phyloP scores from a whole-genome alignment of 2,797 vertebrate species.

The Loris lydekkerianus region DNA sequence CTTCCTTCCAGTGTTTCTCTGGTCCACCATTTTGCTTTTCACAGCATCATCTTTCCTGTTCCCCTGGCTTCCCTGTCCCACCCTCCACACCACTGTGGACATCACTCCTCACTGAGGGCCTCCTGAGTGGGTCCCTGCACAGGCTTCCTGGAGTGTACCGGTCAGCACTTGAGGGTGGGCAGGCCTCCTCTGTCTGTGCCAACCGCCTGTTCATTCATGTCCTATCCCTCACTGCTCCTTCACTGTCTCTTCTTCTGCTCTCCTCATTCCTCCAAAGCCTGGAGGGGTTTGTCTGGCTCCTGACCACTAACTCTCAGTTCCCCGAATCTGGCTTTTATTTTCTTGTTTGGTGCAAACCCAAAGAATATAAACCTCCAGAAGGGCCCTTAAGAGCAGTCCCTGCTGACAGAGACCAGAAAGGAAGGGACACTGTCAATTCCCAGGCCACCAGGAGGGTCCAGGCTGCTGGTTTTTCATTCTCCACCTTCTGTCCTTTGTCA shows the following conservation, averaged over 20 bases:
- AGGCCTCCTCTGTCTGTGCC: rapidly evolving
- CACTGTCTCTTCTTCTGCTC: no score
- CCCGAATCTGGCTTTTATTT: neutral
- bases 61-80: rapidly evolving
- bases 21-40: neutral
- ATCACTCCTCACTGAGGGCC: no score
- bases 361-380: neutral
- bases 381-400: no score
- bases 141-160: rapidly evolving
- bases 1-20: no score
- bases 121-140: rapidly evolving
- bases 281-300: neutral
- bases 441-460: rapidly evolving
- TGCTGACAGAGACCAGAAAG: neutral
- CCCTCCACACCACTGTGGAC: rapidly evolving
- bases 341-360: neutral
- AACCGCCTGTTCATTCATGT: rapidly evolving
- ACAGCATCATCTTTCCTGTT: rapidly evolving
- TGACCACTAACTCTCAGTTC: neutral
- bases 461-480: neutral
- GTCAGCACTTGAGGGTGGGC: rapidly evolving
- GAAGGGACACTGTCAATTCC: neutral
- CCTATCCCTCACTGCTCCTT: rapidly evolving
- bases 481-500: neutral
- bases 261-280: neutral